phyloP scores from a whole-genome alignment of 2,888 invertebrate genomes.

The Drosophila nr. medialis region DNA sequence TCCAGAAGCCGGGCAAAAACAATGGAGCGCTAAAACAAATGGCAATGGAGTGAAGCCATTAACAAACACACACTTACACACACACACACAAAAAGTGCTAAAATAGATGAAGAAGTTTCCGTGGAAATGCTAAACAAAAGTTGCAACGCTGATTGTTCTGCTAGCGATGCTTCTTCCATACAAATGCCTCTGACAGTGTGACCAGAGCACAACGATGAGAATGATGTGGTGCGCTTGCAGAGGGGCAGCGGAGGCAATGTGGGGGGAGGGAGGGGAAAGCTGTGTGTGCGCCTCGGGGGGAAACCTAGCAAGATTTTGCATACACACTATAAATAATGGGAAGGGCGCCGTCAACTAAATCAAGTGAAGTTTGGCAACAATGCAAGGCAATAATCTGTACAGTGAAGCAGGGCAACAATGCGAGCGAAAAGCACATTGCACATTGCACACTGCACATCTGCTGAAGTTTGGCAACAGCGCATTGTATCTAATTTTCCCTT shows the following conservation, averaged over 20 bases:
- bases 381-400: background rate
- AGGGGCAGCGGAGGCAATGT: background rate
- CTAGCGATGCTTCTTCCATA: slow-evolving; percentile 19
- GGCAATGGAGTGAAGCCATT: slow-evolving; percentile 74
- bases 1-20: slow-evolving; percentile 57
- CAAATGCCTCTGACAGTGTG: slow-evolving; percentile 51
- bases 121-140: slow-evolving; percentile 54
- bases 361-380: slow-evolving; percentile 31
- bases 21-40: slow-evolving; percentile 67
- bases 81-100: slow-evolving; percentile 31
- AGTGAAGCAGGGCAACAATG: slow-evolving; percentile 21
- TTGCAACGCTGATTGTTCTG: slow-evolving; percentile 46
- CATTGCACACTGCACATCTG: background rate
- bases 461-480: slow-evolving; percentile 29
- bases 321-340: slow-evolving; percentile 6
- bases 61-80: slow-evolving; percentile 41
- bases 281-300: background rate
- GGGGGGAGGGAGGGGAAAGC: accelerated
- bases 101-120: slow-evolving; percentile 65
- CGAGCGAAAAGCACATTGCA: background rate
- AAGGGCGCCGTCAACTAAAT: background rate
- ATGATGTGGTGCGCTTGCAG: background rate
- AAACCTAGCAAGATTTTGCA: slow-evolving; percentile 5
- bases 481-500: background rate
- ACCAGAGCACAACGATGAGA: slow-evolving; percentile 31